Evolutionary conservation across 2,797 vertebrate genomes (phyloP).

Genomic region (Vultur gryphus): DNA sequence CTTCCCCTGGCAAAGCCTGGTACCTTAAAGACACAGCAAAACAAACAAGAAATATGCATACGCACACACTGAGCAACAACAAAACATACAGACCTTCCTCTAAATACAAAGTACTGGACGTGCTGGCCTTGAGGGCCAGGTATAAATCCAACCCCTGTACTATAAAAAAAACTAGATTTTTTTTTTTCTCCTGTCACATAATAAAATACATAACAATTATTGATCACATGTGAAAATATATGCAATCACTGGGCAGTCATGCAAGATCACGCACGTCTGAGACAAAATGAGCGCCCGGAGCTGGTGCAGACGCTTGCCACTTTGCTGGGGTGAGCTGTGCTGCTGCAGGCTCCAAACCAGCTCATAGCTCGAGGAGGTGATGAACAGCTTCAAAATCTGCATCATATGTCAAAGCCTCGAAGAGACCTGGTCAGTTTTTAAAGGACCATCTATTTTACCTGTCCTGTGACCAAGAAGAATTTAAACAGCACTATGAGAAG

Average conservation of each 20-base stretch:
- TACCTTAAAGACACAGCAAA: background rate
- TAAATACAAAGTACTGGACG: background rate
- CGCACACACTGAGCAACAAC: background rate
- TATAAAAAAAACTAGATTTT: background rate
- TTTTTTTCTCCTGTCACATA: background rate
- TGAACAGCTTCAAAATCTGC: background rate
- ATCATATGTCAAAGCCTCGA: background rate
- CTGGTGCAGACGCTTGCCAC: background rate
- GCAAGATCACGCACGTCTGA: background rate
- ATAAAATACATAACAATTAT: background rate
- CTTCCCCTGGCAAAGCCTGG: background rate
- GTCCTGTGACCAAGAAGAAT: background rate
- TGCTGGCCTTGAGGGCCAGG: background rate
- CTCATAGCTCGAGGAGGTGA: background rate
- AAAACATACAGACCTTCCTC: background rate
- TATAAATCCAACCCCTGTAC: background rate
- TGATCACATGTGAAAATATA: background rate
- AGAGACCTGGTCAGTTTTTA: background rate
- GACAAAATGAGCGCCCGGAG: rapidly evolving
- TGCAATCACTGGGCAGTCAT: background rate
- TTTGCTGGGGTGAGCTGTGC: background rate
- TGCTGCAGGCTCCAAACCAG: background rate
- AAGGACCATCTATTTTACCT: background rate
- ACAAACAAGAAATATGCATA: background rate
- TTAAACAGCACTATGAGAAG: background rate